Conservation (phyloP, 2,888 invertebrate genomes). For the Leucophenga montana region DNA sequence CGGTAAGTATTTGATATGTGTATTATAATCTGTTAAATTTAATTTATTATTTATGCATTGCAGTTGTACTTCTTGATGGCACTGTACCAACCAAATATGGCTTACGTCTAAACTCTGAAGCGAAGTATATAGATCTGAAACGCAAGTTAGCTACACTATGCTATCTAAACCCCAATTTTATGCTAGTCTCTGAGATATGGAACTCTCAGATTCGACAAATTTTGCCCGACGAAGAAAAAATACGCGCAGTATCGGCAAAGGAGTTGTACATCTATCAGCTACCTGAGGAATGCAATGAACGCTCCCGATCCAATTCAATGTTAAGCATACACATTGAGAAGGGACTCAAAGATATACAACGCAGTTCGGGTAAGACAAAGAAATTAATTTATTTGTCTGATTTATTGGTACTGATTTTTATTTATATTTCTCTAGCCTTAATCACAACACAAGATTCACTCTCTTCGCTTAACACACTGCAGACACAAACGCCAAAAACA, state of each 20-base stretch:
- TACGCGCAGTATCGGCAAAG: slow-evolving; percentile 74
- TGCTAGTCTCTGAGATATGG: slow-evolving; percentile 82
- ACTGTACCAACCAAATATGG: slow-evolving; percentile 89
- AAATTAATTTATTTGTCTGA: too few relatives aligned
- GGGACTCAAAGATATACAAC: slow-evolving; percentile 72
- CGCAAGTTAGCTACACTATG: slow-evolving; percentile 80
- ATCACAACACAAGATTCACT: slow-evolving; percentile 61
- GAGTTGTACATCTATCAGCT: slow-evolving; percentile 83
- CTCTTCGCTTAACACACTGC: slow-evolving; percentile 58
- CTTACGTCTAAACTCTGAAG: slow-evolving; percentile 86
- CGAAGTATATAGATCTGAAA: slow-evolving; percentile 85
- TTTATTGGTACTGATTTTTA: too few relatives aligned
- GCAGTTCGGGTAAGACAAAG: slow-evolving; percentile 67
- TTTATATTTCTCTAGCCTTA: slow-evolving; percentile 42
- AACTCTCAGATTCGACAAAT: slow-evolving; percentile 80
- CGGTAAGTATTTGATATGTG: slow-evolving; percentile 74
- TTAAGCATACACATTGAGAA: slow-evolving; percentile 71
- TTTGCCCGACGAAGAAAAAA: slow-evolving; percentile 75
- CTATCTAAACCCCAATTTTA: slow-evolving; percentile 76
- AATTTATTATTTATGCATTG: slow-evolving; percentile 39
- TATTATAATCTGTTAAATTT: neutral
- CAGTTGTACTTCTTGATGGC: slow-evolving; percentile 86
- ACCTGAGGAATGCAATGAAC: slow-evolving; percentile 72
- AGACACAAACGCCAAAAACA: slow-evolving; percentile 52
- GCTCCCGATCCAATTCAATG: slow-evolving; percentile 69